Evolutionary conservation across 2,888 invertebrate species (phyloP).

Genomic region (Camptogramma bilineatum): DNA sequence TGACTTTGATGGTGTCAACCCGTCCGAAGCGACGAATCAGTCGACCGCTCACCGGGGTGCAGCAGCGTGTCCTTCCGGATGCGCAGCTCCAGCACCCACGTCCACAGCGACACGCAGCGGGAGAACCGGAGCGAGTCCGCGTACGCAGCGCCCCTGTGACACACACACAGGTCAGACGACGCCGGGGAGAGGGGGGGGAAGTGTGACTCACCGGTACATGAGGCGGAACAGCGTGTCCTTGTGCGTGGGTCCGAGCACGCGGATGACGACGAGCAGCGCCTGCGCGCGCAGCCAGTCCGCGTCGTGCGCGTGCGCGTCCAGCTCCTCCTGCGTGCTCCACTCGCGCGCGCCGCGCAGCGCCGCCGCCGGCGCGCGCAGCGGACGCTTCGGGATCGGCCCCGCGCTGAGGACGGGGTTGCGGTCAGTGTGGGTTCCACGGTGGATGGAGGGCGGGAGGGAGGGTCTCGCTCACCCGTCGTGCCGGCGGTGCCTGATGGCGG

Average conservation of each 20-base stretch:
- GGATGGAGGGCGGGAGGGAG: too few species aligned
- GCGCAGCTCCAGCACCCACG: slow-evolving; percentile 91
- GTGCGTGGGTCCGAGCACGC: slow-evolving; percentile 94
- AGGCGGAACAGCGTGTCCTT: slow-evolving; percentile 94
- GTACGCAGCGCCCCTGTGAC: slow-evolving; percentile 88
- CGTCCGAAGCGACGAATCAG: too few species aligned
- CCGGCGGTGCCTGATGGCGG: slow-evolving; percentile 60
- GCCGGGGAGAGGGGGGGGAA: too few species aligned
- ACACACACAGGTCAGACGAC: too few species aligned
- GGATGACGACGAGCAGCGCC: slow-evolving; percentile 93
- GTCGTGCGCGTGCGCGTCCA: slow-evolving; percentile 90
- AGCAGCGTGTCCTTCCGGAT: slow-evolving; percentile 91
- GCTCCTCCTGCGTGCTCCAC: slow-evolving; percentile 89
- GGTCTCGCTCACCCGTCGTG: slow-evolving; percentile 57
- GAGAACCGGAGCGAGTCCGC: slow-evolving; percentile 91
- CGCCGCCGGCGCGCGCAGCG: slow-evolving; percentile 87
- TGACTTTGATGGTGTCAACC: too few species aligned
- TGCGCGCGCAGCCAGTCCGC: slow-evolving; percentile 94
- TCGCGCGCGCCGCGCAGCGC: slow-evolving; percentile 87
- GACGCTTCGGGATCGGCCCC: slow-evolving; percentile 76
- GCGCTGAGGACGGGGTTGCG: slow-evolving; percentile 63
- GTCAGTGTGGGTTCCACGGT: too few species aligned
- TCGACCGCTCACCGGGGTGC: slow-evolving; percentile 56
- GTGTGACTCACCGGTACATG: slow-evolving; percentile 85
- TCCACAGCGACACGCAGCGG: slow-evolving; percentile 95